Evolutionary conservation across 2,113 vertebrate genomes (phyloP), one percentile per base, ranked within the genome.

Genomic region (Hyperopisus bebe): DNA sequence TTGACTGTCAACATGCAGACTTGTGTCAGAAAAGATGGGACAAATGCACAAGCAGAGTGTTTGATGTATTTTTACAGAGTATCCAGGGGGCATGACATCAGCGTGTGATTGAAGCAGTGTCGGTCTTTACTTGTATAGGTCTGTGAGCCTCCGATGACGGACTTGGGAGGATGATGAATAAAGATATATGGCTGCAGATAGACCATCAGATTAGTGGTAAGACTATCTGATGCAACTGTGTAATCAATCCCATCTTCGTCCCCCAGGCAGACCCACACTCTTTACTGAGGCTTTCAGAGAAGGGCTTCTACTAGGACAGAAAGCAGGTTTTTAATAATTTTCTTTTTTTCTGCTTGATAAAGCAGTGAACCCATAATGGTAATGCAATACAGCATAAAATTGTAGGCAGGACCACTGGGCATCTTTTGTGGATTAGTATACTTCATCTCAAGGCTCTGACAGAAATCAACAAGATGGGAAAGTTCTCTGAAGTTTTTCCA

Each of bases 141-240:
- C 92, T 89, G 91, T 87, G 91, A 93, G 93, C 93, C 89, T 42
- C 77, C 9, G 92, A 90, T 95, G 95, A 96, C 58, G 92, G 93
- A 92, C 90, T 90, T 90, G 93, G 89, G 82, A 85, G 93, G 90
- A 93, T 95, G 95, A 96, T 95, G 92, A 93, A 96, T 96, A 95
- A 95, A 95, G 95, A 96, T 93, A 93, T 93, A 96, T 88, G 93
- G 93, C 93, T 92, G 91, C 92, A 94, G 94, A 94, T 93, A 91
- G 94, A 94, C 94, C 94, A 94, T 93, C 92, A 95, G 95, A 95
- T 96, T 95, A 95, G 94, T 91, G 90, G 93, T 92, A 92, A 92
- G 92, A 93, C 92, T 94, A 94, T 94, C 93, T 94, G 92, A 94
- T 94, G 90, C 92, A 93, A 88, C 86, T 90, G 88, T 94, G 94